phyloP scores from a whole-genome alignment of 1,140 invertebrate genomes.

The Dinoponera quadriceps region DNA sequence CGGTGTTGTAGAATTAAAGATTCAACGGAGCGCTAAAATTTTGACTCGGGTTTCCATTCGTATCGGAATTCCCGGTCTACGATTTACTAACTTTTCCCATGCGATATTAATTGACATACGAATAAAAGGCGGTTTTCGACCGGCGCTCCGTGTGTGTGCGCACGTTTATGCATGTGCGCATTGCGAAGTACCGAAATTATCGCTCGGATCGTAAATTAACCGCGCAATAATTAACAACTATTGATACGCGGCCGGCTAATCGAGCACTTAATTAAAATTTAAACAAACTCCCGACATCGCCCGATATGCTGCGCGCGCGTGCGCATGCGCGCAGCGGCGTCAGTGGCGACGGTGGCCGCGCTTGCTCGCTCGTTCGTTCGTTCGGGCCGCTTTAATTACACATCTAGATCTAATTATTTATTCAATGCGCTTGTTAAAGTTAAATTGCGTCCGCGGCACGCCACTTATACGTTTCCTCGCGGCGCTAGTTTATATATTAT shows the following conservation, averaged over 20 bases:
- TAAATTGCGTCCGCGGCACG: conserved; percentile 58
- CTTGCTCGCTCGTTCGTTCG: conserved; percentile 1
- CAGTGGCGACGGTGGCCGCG: neutral
- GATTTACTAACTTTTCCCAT: neutral
- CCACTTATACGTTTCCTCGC: conserved; percentile 43
- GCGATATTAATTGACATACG: conserved; percentile 22
- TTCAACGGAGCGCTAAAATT: too few relatives aligned
- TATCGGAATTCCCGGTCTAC: conserved; percentile 13
- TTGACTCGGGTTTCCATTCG: conserved; percentile 9
- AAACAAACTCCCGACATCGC: conserved; percentile 39
- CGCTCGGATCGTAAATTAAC: conserved; percentile 36
- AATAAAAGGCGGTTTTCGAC: neutral
- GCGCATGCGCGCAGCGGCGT: neutral
- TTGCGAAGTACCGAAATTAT: conserved; percentile 23
- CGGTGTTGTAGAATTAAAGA: too few relatives aligned
- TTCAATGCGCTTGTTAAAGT: conserved; percentile 67
- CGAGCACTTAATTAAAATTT: conserved; percentile 59
- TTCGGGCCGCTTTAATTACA: conserved; percentile 50
- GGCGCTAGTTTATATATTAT: conserved; percentile 8
- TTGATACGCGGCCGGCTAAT: conserved; percentile 34
- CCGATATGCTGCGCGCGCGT: neutral
- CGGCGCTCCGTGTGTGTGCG: neutral
- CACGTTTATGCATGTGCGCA: neutral
- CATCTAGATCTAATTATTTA: conserved; percentile 60
- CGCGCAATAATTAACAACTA: conserved; percentile 47